Evolutionary conservation across 1,140 invertebrate genomes (phyloP), one percentile per base, ranked within the genome.

Genomic region (Ooceraea biroi): DNA sequence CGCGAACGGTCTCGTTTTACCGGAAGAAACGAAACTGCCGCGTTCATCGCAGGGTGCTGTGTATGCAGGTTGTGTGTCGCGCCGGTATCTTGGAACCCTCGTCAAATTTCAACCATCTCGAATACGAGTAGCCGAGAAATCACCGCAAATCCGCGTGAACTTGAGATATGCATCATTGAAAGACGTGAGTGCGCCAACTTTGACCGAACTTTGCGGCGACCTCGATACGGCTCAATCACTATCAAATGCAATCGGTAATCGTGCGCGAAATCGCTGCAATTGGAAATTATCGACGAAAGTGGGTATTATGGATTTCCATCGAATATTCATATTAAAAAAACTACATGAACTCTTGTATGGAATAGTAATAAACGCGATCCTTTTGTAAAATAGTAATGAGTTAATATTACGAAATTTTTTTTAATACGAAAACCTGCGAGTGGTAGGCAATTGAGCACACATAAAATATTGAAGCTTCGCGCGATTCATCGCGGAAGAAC

Each of bases 121-220:
- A 14, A n/a, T 41, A 12, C 36, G 17, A 44, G 50, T 36, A 44
- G 19, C 10, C 41, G 60, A 27, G 1, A 66, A 77, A 27, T 77
- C 60, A 41, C n/a, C 30, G 44, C 61, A 66, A 73, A 76, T 76
- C 36, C 58, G 73, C 25, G 73, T 58, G 58, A 76, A 76, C 73
- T 76, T 76, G 73, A 76, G 65, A 65, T 76, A 50, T 76, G 58
- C 41, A 76, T 72, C 57, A 65, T 76, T 76, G 73, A 76, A 76
- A 77, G 73, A 77, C 73, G 73, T 66, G 60, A 44, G 19, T 27
- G 60, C 60, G 44, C 27, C 30, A 77, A 77, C 41, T 65, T 66
- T n/a, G 14, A 19, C 14, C 50, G 65, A 77, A 77, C 73, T 77
- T n/a, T 66, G 60, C 27, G 27, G 17, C 73, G 73, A 77, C 73